A percentile compares a stretch with the other conserved stretches of the same genome.
Evolutionary conservation across 1,140 invertebrate genomes (phyloP).

Genomic region (Hirudo medicinalis): DNA sequence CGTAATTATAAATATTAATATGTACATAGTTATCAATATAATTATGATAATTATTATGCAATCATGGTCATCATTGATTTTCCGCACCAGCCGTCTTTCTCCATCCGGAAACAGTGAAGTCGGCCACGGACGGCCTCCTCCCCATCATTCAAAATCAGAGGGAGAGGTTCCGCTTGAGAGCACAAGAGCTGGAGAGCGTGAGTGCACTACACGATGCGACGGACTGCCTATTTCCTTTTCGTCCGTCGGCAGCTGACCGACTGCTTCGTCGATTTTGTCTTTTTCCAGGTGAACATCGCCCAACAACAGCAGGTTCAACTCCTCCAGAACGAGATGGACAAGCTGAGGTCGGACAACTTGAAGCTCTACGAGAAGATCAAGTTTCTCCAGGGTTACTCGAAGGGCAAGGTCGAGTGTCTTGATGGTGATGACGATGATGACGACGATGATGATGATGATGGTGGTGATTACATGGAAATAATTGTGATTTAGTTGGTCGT

Average conservation of each 20-base stretch:
- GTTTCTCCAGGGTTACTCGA: slow-evolving; percentile 45
- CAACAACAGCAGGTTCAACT: slow-evolving; percentile 41
- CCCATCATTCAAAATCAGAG: slow-evolving; percentile 43
- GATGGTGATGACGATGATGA: too few relatives aligned
- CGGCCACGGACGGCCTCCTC: slow-evolving; percentile 37
- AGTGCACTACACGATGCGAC: slow-evolving; percentile 23
- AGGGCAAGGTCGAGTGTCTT: slow-evolving; percentile 24
- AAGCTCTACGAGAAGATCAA: slow-evolving; percentile 49
- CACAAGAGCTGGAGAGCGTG: slow-evolving; percentile 43
- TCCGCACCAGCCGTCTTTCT: slow-evolving; percentile 20
- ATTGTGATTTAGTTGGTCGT: neutral
- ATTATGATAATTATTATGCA: neutral
- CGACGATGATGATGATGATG: too few relatives aligned
- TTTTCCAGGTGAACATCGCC: slow-evolving; percentile 26
- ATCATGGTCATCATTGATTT: neutral
- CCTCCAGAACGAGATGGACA: slow-evolving; percentile 45
- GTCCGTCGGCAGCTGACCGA: too few relatives aligned
- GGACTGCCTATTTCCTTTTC: neutral
- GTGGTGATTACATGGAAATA: too few relatives aligned
- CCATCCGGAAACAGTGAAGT: slow-evolving; percentile 15
- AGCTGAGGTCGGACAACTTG: slow-evolving; percentile 45
- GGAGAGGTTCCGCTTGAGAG: slow-evolving; percentile 38
- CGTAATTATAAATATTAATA: too few relatives aligned
- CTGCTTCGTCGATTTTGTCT: neutral
- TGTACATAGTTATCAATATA: neutral